Base-by-base conservation (phyloP, 2,113 vertebrate species). In the Alligator mississippiensis region DNA sequence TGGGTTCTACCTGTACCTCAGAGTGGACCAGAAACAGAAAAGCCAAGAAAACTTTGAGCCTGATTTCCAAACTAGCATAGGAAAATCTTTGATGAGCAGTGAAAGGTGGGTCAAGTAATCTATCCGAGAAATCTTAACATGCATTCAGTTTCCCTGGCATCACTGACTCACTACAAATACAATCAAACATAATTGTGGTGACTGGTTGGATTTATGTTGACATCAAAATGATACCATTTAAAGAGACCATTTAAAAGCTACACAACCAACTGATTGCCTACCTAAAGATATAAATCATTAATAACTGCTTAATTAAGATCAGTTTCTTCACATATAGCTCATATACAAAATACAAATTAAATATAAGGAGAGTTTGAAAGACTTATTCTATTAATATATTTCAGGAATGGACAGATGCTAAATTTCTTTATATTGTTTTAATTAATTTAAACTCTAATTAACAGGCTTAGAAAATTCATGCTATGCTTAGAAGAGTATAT, bases 401-500 rank as follows among this genome's bases (percentile, higher is more conserved):
- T 60, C 81, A 57, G 60, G 74, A 97, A 91, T 84, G 89, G 91
- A 93, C 93, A 94, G 77, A 91, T 81, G 84, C 74, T 85, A 93
- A 78, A 92, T 92, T 88, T 81, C 79, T 81, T 92, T 82, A 93
- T 62, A 83, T 88, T 61, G 38, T 68, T 87, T 82, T 85, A 93
- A 81, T 77, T 94, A 85, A 70, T 77, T 93, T 92, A 95, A 96
- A 83, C 60, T 79, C 81, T 68, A 96, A 90, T 87, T 90, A 72
- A 57, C 74, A 92, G 63, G 57, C 9, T 88, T 94, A 94, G 34
- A 74, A 74, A 74, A 74, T 74, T 14, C 70, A 24, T 74, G 34
- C 70, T 74, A 47, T 47, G 14, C 84, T 89, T 87, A 59, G 94
- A 80, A 7, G 68, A 72, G 28, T 83, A 78, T 7, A 87, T 3